Evolutionary conservation across 2,113 vertebrate genomes (phyloP).

Genomic region (Hystrix brachyura): DNA sequence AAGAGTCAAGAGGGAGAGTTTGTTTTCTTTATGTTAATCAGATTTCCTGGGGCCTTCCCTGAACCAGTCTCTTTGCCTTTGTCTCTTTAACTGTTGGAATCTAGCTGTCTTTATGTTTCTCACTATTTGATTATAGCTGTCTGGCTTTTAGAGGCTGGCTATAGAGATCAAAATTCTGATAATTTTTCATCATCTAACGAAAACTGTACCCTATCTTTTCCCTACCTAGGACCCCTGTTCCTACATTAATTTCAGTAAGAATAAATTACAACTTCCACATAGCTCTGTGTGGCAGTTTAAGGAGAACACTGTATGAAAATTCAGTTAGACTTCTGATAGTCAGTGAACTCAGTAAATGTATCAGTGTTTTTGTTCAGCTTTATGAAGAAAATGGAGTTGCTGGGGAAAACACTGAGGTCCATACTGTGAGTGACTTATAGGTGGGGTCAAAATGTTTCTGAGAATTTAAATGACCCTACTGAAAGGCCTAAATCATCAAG

Average conservation of each 20-base stretch:
- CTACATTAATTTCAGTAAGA: neutral
- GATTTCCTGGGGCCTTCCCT: too few species aligned
- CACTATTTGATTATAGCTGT: too few species aligned
- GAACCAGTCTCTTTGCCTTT: too few species aligned
- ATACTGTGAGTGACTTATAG: neutral
- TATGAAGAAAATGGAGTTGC: neutral
- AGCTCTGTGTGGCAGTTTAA: neutral
- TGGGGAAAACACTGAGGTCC: neutral
- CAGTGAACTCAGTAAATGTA: neutral
- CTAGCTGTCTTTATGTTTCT: too few species aligned
- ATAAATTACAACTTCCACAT: neutral
- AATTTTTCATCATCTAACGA: too few species aligned
- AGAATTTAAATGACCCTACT: neutral
- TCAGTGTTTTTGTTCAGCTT: neutral
- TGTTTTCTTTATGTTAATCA: too few species aligned
- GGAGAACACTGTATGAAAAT: neutral
- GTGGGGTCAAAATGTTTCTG: neutral
- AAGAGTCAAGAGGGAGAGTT: too few species aligned
- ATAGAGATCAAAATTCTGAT: too few species aligned
- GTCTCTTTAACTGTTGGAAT: too few species aligned
- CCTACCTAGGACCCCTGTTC: too few species aligned
- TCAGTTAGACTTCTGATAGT: neutral
- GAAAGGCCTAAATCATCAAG: neutral
- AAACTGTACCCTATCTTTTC: too few species aligned
- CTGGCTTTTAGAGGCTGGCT: too few species aligned